These are phyloP conservation scores for Heterodera filipjevi DNA, from an alignment of 2,888 invertebrate species.

Conservation along the genomic window DNA sequence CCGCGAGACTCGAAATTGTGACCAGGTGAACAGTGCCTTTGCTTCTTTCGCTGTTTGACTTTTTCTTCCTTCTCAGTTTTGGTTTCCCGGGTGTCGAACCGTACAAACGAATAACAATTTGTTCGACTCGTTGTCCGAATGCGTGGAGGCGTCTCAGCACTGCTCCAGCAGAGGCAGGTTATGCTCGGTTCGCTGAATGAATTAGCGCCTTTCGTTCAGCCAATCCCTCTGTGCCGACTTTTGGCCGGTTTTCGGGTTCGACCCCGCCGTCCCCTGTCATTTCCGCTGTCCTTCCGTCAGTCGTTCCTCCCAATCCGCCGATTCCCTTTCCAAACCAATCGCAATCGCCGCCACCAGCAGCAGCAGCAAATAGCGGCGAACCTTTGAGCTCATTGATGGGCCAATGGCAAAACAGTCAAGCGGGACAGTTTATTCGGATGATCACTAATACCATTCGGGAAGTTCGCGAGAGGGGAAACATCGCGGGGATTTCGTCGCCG, in stretches of 20 bases:
- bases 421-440: conserved; percentile 40
- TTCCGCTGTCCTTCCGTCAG: conserved; percentile 28
- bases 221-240: not conserved
- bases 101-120: conserved; percentile 60
- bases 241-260: not conserved
- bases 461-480: conserved; percentile 37
- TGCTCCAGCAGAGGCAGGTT: conserved; percentile 40
- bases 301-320: conserved; percentile 15
- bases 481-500: conserved; percentile 18
- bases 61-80: conserved; percentile 47
- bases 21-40: conserved; percentile 41
- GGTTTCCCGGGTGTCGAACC: conserved; percentile 60
- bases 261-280: not conserved
- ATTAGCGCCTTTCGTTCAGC: not conserved
- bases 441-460: conserved; percentile 44
- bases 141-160: conserved; percentile 51
- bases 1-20: conserved; percentile 58
- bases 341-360: not conserved
- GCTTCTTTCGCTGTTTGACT: not conserved
- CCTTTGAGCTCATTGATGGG: not conserved
- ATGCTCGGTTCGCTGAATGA: conserved; percentile 10
- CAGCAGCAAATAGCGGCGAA: not conserved
- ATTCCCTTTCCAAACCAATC: not conserved
- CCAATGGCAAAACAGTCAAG: conserved; percentile 1
- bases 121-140: conserved; percentile 52